Percentiles rank a stretch among this genome's conserved stretches.
phyloP scores from a whole-genome alignment of 2,113 vertebrate genomes.

The Eonycteris spelaea region DNA sequence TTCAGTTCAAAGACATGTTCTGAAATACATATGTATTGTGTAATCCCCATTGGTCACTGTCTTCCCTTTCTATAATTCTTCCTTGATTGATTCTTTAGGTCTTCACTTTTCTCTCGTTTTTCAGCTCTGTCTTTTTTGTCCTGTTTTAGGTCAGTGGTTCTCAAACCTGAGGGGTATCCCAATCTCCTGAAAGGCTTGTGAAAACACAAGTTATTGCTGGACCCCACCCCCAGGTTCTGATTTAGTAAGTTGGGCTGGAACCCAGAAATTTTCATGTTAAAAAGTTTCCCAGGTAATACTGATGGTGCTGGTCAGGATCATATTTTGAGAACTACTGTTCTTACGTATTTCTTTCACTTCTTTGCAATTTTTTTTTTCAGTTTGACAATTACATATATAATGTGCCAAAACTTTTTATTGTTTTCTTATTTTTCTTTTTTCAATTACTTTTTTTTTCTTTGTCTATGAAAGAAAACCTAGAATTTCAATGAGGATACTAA shows the following conservation, averaged over 20 bases:
- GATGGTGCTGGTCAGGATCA: not conserved
- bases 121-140: not conserved
- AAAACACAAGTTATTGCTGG: not conserved
- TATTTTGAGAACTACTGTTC: not conserved
- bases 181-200: not conserved
- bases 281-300: not conserved
- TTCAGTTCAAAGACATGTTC: not conserved
- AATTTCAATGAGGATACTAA: not conserved
- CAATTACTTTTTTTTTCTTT: not conserved
- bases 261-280: not conserved
- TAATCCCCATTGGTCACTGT: not conserved
- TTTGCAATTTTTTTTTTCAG: not conserved
- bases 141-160: not conserved
- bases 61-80: not conserved
- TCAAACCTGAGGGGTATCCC: not conserved
- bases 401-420: not conserved
- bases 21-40: not conserved
- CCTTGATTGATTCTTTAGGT: not conserved
- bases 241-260: not conserved
- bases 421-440: not conserved
- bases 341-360: not conserved
- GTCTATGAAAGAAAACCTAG: not conserved
- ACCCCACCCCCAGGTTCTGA: not conserved
- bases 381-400: not conserved
- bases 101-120: not conserved